Conservation (phyloP, 2,113 vertebrate genomes). For the Elanus axillaris region DNA sequence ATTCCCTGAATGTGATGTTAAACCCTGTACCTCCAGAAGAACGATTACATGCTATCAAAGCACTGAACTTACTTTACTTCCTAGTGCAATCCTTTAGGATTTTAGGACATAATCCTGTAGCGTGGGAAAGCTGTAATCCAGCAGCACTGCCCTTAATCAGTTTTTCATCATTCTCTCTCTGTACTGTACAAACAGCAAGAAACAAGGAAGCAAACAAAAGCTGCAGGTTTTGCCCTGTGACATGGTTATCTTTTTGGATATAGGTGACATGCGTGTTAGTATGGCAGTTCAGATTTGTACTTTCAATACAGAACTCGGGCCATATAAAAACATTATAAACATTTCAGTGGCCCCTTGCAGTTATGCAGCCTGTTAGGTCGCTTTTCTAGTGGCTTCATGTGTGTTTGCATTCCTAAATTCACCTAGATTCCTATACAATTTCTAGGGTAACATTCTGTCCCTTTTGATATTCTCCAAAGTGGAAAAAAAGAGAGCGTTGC, state of each 20-base stretch:
- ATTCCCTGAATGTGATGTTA: background rate
- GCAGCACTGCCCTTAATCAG: background rate
- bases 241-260: background rate
- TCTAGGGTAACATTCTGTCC: background rate
- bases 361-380: background rate
- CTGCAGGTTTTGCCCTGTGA: background rate
- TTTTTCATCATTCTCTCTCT: background rate
- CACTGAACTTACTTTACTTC: background rate
- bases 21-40: background rate
- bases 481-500: background rate
- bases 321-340: background rate
- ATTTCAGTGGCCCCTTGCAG: background rate
- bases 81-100: background rate
- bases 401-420: background rate
- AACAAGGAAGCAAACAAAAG: background rate
- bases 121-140: background rate
- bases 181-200: background rate
- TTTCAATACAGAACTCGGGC: background rate
- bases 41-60: background rate
- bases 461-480: background rate
- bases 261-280: background rate
- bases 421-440: background rate
- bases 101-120: background rate
- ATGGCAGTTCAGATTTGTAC: background rate
- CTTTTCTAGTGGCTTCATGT: background rate